Percentiles rank a stretch among this genome's conserved stretches.
Conservation (phyloP, 2,113 vertebrate genomes). For the Mesembrinibis cayennensis region DNA sequence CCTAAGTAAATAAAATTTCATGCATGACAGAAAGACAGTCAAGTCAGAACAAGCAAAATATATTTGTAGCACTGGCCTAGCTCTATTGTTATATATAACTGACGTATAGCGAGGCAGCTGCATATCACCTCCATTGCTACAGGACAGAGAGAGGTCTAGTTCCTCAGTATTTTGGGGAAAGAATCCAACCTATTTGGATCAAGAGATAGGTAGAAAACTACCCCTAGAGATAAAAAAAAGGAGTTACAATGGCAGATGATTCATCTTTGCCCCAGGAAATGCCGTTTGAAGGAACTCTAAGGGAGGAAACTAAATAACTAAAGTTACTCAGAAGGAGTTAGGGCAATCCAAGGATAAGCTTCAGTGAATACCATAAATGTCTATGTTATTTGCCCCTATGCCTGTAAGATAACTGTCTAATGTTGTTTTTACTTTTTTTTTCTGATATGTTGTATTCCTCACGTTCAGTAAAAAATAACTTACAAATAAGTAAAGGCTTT, state of each 20-base stretch:
- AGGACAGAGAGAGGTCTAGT: background rate
- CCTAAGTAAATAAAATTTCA: background rate
- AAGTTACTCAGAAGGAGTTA: background rate
- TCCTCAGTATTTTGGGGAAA: background rate
- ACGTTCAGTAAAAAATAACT: background rate
- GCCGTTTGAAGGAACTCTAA: background rate
- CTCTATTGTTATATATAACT: background rate
- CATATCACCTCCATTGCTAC: background rate
- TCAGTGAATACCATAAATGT: background rate
- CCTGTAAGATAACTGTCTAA: background rate
- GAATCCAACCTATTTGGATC: background rate
- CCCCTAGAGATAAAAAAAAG: background rate
- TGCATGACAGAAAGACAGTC: background rate
- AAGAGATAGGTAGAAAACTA: background rate
- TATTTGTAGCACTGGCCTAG: background rate
- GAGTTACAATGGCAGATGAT: background rate
- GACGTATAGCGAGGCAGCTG: background rate
- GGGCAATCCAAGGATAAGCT: background rate
- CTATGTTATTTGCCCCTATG: background rate
- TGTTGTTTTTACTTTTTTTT: background rate
- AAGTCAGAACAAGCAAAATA: background rate
- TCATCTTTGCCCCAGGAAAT: background rate
- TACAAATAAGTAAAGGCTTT: conserved; percentile 3
- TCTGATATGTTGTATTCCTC: background rate
- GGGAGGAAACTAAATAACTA: background rate